phyloP scores from a whole-genome alignment of 1,140 invertebrate species.

The Neodiprion virginianus region DNA sequence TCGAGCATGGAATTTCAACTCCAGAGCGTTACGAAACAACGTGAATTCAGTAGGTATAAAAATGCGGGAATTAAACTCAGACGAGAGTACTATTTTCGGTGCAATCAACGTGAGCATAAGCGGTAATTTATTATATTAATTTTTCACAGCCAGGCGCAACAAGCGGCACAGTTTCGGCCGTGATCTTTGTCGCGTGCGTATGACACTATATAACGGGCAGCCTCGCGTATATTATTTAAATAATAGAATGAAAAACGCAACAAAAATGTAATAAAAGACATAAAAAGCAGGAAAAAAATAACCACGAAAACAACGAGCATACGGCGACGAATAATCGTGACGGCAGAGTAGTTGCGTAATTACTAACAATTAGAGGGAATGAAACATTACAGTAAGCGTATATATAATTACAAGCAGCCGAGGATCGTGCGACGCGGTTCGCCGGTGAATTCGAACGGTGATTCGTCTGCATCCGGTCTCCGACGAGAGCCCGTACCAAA shows the following conservation, averaged over 20 bases:
- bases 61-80: no score
- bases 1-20: no score
- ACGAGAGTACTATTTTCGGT: no score
- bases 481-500: not conserved
- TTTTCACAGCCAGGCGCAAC: no score
- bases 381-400: not conserved
- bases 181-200: slow-evolving; percentile 1
- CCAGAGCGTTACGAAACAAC: no score
- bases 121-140: no score
- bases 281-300: no score
- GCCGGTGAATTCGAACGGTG: not conserved
- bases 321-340: not conserved
- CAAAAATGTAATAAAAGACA: no score
- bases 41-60: no score
- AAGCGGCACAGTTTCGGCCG: not conserved
- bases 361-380: slow-evolving; percentile 1
- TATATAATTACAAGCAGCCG: not conserved
- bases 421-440: not conserved
- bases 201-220: not conserved
- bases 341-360: not conserved
- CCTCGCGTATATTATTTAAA: not conserved
- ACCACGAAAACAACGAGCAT: no score
- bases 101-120: no score
- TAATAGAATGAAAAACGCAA: no score
- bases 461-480: not conserved